Evolutionary conservation across 2,797 vertebrate genomes (phyloP), one percentile per base, ranked within the genome.

Genomic region (Arctocebus calabarensis): DNA sequence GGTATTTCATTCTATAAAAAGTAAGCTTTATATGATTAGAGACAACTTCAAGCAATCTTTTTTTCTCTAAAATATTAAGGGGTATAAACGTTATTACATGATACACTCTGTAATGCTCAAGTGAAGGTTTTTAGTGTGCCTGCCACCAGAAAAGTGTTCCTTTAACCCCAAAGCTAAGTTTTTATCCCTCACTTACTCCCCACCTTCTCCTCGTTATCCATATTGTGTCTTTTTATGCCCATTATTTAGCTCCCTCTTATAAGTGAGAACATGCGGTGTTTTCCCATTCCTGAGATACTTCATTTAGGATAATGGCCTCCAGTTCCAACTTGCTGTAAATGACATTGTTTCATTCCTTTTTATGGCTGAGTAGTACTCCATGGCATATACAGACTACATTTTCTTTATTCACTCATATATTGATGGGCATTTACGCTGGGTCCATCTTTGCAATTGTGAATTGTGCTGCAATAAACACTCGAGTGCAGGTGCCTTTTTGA

Each of bases 1-100:
- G 98, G 98, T 98, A 96, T 20, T 66, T 83, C 6, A 5, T 85
- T 94, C 83, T 73, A 29, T 84, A 91, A 68, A 74, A 81, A 85
- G 59, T 89, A 93, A 10, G n/a, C 52, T 91, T 92, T 78, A 14
- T 77, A 10, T 73, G 66, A 75, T 32, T 77, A 1, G 25, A 62
- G 16, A 43, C 29, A 73, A 59, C 23, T 40, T 29, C 66, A 55
- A 59, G 66, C 61, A 59, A 84, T n/a, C 61, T 71, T 75, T 66
- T 66, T 14, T 66, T n/a, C 17, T 66, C 13, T n/a, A 8, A n/a
- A 66, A 66, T 66, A 66, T 19, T n/a, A 66, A 66, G 64, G 64
- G 64, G 64, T 19, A 66, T 8, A n/a, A n/a, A n/a, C 3, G 32
- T 66, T 64, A 32, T 66, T 66, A 66, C 32, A n/a, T 66, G 64